Conservation (phyloP, 2,797 vertebrate genomes). For the Ceyx erithaca region DNA sequence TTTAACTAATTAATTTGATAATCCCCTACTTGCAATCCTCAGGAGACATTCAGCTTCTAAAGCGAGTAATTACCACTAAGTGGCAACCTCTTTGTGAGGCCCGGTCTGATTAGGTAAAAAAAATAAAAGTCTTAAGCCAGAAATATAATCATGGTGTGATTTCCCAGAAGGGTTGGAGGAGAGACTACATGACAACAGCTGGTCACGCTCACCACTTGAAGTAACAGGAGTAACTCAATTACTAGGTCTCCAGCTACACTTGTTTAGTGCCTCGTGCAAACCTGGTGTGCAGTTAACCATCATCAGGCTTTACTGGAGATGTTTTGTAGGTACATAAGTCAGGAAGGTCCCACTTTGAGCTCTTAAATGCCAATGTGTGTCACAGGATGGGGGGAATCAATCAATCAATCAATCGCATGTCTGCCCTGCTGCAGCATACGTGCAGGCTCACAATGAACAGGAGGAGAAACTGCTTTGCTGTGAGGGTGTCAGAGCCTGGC, state of each 20-base stretch:
- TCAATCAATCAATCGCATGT: neutral
- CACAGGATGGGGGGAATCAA: neutral
- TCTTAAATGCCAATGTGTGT: neutral
- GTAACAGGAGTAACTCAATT: slow-evolving; percentile 4
- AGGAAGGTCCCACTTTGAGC: neutral
- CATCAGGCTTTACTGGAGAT: neutral
- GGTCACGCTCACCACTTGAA: neutral
- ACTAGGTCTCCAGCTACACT: neutral
- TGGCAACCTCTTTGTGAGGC: slow-evolving; percentile 60
- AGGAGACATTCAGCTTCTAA: slow-evolving; percentile 46
- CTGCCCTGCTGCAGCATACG: neutral
- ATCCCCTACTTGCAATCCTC: slow-evolving; percentile 62
- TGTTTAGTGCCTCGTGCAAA: neutral
- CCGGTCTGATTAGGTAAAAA: slow-evolving; percentile 34
- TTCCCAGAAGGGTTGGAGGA: slow-evolving; percentile 51
- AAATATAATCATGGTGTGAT: slow-evolving; percentile 56
- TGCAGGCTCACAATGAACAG: neutral
- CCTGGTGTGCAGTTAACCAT: neutral
- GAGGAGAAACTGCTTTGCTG: neutral
- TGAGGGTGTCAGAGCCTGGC: neutral
- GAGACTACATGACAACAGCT: slow-evolving; percentile 46
- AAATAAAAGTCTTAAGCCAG: slow-evolving; percentile 53
- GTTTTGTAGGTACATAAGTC: neutral
- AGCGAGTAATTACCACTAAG: slow-evolving; percentile 66
- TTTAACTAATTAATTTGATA: slow-evolving; percentile 73